Evolutionary conservation across 1,140 invertebrate species (phyloP).

Genomic region (Macrobrachium nipponense): DNA sequence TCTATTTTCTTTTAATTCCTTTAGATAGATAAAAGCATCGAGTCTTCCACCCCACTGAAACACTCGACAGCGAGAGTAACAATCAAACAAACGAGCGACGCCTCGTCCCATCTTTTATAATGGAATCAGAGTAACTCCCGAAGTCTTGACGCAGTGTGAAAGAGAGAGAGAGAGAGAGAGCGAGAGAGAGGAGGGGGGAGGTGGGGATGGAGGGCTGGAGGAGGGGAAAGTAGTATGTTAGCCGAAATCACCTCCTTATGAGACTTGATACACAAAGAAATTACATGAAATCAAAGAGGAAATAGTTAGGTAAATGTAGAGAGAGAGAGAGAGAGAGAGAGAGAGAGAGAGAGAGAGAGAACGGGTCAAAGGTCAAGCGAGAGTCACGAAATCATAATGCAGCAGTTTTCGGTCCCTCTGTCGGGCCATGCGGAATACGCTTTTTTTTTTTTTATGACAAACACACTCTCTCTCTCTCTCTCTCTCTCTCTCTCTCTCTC

Average conservation of each 20-base stretch:
- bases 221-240: too few species aligned
- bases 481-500: constrained; percentile 6
- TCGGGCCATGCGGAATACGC: not conserved
- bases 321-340: too few species aligned
- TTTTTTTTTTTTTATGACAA: not conserved
- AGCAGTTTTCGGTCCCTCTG: not conserved
- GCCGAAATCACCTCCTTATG: too few species aligned
- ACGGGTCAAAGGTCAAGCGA: too few species aligned
- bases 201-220: too few species aligned
- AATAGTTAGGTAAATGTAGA: too few species aligned
- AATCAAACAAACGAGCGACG: not conserved
- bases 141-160: not conserved
- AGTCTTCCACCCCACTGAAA: not conserved
- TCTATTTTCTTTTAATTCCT: not conserved
- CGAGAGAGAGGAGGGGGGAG: not conserved
- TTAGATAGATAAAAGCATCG: not conserved
- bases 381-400: not conserved
- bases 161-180: constrained; percentile 19
- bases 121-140: not conserved
- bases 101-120: not conserved
- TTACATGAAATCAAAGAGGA: too few species aligned
- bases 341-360: too few species aligned
- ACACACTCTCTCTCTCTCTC: not conserved
- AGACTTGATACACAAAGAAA: too few species aligned
- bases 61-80: not conserved